Percentiles rank a stretch among this genome's conserved stretches.
These are phyloP conservation scores for Trogon melanurus DNA, from an alignment of 2,113 vertebrate species.

Conservation along the genomic window DNA sequence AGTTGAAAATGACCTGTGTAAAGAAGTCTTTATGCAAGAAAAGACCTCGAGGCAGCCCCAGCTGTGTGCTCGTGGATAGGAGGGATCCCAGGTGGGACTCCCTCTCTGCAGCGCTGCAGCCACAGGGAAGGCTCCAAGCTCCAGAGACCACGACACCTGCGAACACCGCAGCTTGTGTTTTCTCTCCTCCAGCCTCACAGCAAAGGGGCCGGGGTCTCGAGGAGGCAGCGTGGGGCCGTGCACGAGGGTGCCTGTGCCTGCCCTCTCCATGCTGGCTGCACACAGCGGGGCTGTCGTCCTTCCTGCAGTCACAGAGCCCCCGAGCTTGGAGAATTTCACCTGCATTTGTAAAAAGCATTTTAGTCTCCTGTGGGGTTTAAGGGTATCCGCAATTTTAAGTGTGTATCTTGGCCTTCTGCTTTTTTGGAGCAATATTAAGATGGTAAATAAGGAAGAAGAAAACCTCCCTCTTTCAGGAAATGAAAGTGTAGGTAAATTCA, in stretches of 20 bases:
- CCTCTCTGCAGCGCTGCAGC: background rate
- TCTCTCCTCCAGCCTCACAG: background rate
- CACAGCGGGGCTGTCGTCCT: fast-evolving
- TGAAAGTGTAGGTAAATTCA: background rate
- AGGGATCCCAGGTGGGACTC: background rate
- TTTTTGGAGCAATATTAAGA: background rate
- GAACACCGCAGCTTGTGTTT: background rate
- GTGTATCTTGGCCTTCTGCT: background rate
- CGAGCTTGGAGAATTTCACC: background rate
- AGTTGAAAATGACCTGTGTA: background rate
- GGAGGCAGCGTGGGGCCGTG: background rate
- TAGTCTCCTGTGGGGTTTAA: background rate
- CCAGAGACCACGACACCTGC: fast-evolving
- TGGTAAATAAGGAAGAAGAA: background rate
- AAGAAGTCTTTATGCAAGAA: background rate
- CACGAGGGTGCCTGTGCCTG: fast-evolving
- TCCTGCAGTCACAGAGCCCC: background rate
- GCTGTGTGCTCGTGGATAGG: too few species aligned
- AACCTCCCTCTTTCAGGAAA: background rate
- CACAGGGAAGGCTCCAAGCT: background rate
- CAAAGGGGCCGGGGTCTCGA: background rate
- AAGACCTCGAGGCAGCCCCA: background rate
- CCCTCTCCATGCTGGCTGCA: fast-evolving
- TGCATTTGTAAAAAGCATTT: background rate
- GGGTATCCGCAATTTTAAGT: background rate